Conservation (phyloP, 2,888 invertebrate species). For the Argyra leucocephala region DNA sequence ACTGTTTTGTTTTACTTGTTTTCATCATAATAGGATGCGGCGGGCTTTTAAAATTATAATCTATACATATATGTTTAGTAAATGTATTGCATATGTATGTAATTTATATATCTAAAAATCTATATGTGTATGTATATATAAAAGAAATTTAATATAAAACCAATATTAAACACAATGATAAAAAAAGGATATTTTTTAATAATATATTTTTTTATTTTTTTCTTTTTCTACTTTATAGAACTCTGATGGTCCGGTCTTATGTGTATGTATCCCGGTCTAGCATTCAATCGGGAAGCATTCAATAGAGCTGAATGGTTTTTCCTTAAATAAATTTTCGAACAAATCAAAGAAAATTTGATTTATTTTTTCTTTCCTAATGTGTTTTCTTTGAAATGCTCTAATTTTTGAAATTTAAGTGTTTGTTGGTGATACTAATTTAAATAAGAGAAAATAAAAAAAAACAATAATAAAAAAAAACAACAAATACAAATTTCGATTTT, state of each 20-base stretch:
- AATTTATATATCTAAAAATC: not conserved
- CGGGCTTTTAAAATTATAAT: not conserved
- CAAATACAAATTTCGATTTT: too few relatives aligned
- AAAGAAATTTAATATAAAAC: not conserved
- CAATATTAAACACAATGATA: not conserved
- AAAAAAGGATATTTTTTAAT: not conserved
- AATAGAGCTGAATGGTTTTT: conserved; percentile 9
- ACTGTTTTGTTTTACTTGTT: not conserved
- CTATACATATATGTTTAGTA: not conserved
- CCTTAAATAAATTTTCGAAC: not conserved
- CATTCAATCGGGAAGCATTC: conserved; percentile 9
- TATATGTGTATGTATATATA: not conserved
- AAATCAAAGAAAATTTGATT: too few relatives aligned
- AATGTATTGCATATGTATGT: not conserved
- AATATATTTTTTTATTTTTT: not conserved
- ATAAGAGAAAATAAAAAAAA: too few relatives aligned
- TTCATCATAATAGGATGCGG: not conserved
- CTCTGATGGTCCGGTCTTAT: conserved; percentile 7
- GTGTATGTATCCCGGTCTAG: conserved; percentile 9
- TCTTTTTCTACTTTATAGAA: not conserved
- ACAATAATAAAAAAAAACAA: too few relatives aligned
- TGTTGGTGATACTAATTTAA: too few relatives aligned
- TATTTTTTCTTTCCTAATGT: too few relatives aligned
- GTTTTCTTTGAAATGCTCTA: not conserved
- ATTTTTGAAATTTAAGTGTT: not conserved